These are phyloP conservation scores for Papilio polyxenes DNA, from an alignment of 1,140 invertebrate species.

Conservation along the genomic window DNA sequence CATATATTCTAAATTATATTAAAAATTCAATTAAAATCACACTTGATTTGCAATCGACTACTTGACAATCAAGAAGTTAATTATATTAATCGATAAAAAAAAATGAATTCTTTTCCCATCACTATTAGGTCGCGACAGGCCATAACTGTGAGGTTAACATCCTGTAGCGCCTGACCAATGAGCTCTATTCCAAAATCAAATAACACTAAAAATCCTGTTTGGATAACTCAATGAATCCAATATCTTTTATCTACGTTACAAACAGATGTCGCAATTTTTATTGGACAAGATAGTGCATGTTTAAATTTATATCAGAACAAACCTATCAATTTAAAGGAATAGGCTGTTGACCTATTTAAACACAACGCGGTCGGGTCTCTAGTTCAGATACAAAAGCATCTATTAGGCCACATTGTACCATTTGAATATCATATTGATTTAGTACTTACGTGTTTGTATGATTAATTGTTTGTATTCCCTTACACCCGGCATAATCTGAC, in stretches of 20 bases:
- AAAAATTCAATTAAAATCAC: too few relatives aligned
- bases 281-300: neutral
- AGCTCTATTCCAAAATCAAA: constrained; percentile 59
- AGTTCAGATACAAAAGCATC: neutral
- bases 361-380: constrained; percentile 16
- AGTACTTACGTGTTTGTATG: neutral
- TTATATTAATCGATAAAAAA: neutral
- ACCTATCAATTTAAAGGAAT: constrained; percentile 35
- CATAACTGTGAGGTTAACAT: constrained; percentile 64
- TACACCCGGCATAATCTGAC: neutral
- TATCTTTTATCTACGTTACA: constrained; percentile 29
- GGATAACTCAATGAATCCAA: constrained; percentile 28
- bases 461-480: neutral
- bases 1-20: too few relatives aligned
- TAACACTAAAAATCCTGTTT: constrained; percentile 50
- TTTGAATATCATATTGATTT: constrained; percentile 2
- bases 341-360: constrained; percentile 34
- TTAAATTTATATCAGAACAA: constrained; percentile 16
- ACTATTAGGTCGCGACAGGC: neutral
- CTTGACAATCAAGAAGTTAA: neutral
- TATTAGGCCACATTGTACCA: constrained; percentile 22
- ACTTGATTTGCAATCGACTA: neutral
- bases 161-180: constrained; percentile 59
- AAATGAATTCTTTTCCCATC: constrained; percentile 26
- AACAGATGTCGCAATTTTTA: neutral